A percentile compares a stretch with the other conserved stretches of the same genome.
phyloP scores from a whole-genome alignment of 2,113 vertebrate genomes.

The Platichthys flesus region DNA sequence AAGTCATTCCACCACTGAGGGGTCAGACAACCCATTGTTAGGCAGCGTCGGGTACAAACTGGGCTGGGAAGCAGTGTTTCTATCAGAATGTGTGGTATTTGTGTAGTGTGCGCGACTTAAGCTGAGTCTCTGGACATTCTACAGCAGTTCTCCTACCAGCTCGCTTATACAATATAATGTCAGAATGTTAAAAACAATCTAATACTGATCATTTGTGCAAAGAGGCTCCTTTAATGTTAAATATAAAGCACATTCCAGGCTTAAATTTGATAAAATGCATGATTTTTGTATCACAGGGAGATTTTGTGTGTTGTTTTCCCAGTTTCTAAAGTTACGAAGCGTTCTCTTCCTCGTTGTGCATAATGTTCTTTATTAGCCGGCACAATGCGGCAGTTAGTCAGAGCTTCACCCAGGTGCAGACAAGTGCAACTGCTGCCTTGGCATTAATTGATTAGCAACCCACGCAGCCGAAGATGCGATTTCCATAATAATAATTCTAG shows the following conservation, averaged over 20 bases:
- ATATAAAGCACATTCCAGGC: not conserved
- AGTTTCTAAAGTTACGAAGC: not conserved
- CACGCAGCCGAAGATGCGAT: constrained; percentile 48
- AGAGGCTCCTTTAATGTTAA: too few relatives aligned
- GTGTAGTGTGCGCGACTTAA: not conserved
- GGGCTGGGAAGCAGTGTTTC: constrained; percentile 8
- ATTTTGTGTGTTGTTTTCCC: too few relatives aligned
- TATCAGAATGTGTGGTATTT: constrained; percentile 12
- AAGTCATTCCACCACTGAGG: constrained; percentile 74
- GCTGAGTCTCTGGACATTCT: not conserved
- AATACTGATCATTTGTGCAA: too few relatives aligned
- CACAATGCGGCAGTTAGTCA: constrained; percentile 12
- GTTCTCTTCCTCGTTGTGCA: not conserved
- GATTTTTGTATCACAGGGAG: too few relatives aligned
- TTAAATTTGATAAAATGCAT: not conserved
- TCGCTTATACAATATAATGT: too few relatives aligned
- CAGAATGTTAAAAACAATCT: too few relatives aligned
- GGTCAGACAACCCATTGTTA: constrained; percentile 64
- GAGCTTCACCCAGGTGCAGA: constrained; percentile 26
- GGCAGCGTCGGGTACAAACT: constrained; percentile 48
- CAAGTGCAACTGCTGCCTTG: constrained; percentile 30
- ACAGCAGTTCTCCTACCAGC: too few relatives aligned
- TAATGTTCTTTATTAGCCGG: constrained; percentile 11
- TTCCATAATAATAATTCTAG: constrained; percentile 51
- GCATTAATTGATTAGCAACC: constrained; percentile 52